phyloP scores from a whole-genome alignment of 1,140 invertebrate genomes.

The Lepidurus packardi region DNA sequence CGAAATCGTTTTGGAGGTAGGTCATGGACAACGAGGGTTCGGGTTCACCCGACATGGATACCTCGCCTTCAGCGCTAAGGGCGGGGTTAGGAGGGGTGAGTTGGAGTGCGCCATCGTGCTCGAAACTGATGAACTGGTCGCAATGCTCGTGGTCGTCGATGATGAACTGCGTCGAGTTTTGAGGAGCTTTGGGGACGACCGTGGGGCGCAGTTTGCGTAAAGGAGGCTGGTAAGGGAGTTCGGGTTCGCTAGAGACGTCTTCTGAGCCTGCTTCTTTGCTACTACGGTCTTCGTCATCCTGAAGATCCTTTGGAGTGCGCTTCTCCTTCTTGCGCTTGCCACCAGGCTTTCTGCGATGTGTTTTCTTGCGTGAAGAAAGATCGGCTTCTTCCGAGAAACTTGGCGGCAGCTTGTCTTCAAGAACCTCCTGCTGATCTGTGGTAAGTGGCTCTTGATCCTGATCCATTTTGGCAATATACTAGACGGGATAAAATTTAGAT shows the following conservation, averaged over 20 bases:
- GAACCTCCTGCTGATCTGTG: neutral
- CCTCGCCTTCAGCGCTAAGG: conserved; percentile 27
- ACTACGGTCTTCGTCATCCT: neutral
- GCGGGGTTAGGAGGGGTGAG: conserved; percentile 27
- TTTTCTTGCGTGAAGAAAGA: conserved; percentile 26
- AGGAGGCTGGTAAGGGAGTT: conserved; percentile 16
- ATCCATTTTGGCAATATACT: neutral
- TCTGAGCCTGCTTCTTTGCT: neutral
- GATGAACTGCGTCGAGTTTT: conserved; percentile 43
- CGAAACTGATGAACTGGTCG: conserved; percentile 38
- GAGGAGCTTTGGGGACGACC: conserved; percentile 41
- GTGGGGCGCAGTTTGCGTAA: conserved; percentile 38
- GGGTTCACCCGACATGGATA: conserved; percentile 31
- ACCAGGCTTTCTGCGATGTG: conserved; percentile 32
- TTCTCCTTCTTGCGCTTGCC: conserved; percentile 33
- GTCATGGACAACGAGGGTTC: conserved; percentile 24
- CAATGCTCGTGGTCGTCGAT: conserved; percentile 43
- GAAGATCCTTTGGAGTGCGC: conserved; percentile 24
- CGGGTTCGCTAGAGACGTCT: neutral
- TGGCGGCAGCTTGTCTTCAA: neutral
- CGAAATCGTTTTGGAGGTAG: conserved; percentile 42
- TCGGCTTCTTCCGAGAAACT: conserved; percentile 15
- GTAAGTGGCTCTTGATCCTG: neutral
- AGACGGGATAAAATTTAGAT: no score
- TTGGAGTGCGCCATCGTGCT: conserved; percentile 35